Percentiles rank a stretch among this genome's conserved stretches.
Conservation (phyloP, 1,140 invertebrate species). For the Penaeus vannamei region DNA sequence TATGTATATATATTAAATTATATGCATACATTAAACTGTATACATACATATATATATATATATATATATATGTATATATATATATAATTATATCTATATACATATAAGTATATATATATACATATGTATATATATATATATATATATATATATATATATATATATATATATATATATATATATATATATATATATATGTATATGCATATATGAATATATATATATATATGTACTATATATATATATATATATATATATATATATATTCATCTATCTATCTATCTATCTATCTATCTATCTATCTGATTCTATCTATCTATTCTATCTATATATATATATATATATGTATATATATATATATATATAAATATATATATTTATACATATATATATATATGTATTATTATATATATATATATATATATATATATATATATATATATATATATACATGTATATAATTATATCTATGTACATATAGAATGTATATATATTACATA, state of each 20-base stretch:
- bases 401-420: background rate
- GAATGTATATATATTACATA: background rate
- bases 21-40: too few species aligned
- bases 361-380: constrained; percentile 19
- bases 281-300: too few species aligned
- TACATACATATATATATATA: too few species aligned
- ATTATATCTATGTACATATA: background rate
- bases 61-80: background rate
- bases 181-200: background rate
- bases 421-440: constrained; percentile 1
- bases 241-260: constrained; percentile 31
- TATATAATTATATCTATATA: background rate
- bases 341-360: constrained; percentile 29
- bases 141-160: background rate
- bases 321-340: too few species aligned
- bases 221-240: constrained; percentile 32
- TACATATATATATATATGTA: background rate
- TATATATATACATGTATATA: background rate
- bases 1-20: too few species aligned
- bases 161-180: background rate
- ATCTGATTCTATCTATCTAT: too few species aligned
- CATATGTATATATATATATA: background rate
- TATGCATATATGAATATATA: background rate
- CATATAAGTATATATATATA: background rate
- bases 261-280: background rate